Conservation (phyloP, 1,140 invertebrate genomes). For the Meloidogyne floridensis region DNA sequence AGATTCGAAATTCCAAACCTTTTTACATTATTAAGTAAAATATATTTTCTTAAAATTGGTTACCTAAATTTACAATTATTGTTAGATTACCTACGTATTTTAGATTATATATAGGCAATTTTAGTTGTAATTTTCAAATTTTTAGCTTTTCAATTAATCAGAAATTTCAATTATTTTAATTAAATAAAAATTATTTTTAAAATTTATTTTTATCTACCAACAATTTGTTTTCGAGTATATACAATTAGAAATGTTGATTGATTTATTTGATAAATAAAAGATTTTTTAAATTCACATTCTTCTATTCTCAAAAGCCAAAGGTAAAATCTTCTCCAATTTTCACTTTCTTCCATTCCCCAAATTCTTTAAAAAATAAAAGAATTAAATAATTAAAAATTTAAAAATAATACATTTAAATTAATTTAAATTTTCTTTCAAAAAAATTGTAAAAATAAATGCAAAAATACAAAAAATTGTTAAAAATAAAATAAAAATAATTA, state of each 20-base stretch:
- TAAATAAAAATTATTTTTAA: not conserved
- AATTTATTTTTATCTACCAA: not conserved
- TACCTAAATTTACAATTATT: no score
- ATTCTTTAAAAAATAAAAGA: slow-evolving; percentile 5
- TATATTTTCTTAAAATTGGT: no score
- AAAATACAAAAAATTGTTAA: slow-evolving; percentile 6
- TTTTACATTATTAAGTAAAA: no score
- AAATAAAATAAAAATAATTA: not conserved
- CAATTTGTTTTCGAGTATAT: slow-evolving; percentile 17
- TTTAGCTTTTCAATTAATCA: no score
- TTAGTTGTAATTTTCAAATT: no score
- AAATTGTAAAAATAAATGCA: slow-evolving; percentile 15
- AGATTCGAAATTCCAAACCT: no score
- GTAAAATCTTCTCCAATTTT: slow-evolving; percentile 24
- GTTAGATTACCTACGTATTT: no score
- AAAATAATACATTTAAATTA: not conserved
- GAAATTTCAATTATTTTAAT: not conserved
- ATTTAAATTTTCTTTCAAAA: not conserved
- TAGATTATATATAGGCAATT: no score
- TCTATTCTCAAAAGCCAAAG: slow-evolving; percentile 4
- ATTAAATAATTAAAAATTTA: not conserved
- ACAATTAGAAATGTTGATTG: slow-evolving; percentile 4
- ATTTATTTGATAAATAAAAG: slow-evolving; percentile 15
- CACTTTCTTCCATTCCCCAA: slow-evolving; percentile 27
- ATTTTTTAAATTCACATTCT: slow-evolving; percentile 17